Base-by-base conservation (phyloP, 2,113 vertebrate genomes). In the Sceloporus undulatus region DNA sequence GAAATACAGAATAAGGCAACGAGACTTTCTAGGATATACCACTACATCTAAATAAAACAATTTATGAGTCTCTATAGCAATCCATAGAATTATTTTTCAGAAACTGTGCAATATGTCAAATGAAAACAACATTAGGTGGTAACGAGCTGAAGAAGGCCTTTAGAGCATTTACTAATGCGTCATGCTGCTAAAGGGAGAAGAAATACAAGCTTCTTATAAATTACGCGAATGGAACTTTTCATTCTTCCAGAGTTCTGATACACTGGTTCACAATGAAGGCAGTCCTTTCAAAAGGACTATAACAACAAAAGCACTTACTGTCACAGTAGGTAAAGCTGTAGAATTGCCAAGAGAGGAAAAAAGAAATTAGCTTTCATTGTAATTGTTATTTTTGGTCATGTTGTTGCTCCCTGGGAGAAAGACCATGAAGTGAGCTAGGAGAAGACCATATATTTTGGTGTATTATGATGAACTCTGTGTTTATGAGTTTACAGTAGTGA, bases 151-250 rank as follows among this genome's bases (percentile, higher is more conserved):
- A 54, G 71, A 86, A 85, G 52, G 54, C 1, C 54, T 1, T 77
- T 2, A 85, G 68, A 79, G 16, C 11, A 62, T 79, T 48, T 4
- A 40, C 87, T 71, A 82, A 54, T 80, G 13, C 74, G 59, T n/a
- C 13, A 77, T 11, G 56, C 19, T 78, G 78, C 25, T 73, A 9
- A 59, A 66, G 80, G 82, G 70, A 7, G 48, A 2, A 82, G 80
- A 79, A 52, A 42, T 18, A 3, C 65, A 54, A 0, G 48, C 0
- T 74, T 40, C 29, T 56, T 74, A 82, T 65, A 48, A 2, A 77
- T 86, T 90, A 73, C 21, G 70, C 11, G 52, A 27, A 18, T 66
- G 6, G 40, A 86, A 86, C 29, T 79, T 91, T 40, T 14, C 29
- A 66, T 88, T 76, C 77, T 9, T 38, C 74, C 34, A 78, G 21